Conservation (phyloP, 2,888 invertebrate genomes). For the Caenorhabditis parvicauda region DNA sequence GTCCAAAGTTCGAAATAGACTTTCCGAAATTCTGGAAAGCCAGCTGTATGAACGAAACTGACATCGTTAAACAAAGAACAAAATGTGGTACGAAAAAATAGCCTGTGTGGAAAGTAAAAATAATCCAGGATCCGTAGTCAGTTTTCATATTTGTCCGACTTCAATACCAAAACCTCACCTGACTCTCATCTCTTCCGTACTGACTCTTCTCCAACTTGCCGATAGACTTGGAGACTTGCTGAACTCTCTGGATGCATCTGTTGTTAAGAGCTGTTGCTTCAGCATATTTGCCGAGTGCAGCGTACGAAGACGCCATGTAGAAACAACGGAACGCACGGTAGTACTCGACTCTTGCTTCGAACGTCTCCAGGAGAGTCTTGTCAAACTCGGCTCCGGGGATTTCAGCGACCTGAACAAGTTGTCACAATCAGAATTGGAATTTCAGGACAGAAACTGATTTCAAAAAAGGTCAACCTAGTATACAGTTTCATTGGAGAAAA, state of each 20-base stretch:
- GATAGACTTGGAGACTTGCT: conserved; percentile 14
- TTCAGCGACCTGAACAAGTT: conserved; percentile 18
- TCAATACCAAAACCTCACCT: too few relatives aligned
- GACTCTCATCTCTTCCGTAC: conserved; percentile 20
- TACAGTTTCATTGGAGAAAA: too few relatives aligned
- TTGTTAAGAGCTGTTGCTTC: conserved; percentile 44
- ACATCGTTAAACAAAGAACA: too few relatives aligned
- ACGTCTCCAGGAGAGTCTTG: conserved; percentile 28
- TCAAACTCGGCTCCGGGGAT: conserved; percentile 35
- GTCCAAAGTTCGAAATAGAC: too few relatives aligned
- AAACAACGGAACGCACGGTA: conserved; percentile 43
- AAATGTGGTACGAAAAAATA: too few relatives aligned
- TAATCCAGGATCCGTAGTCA: too few relatives aligned
- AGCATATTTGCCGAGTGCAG: conserved; percentile 22
- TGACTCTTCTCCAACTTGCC: conserved; percentile 22
- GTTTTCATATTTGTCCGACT: too few relatives aligned
- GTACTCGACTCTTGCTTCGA: conserved; percentile 37
- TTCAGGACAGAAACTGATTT: too few relatives aligned
- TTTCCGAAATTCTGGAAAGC: too few relatives aligned
- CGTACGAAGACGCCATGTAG: conserved; percentile 48
- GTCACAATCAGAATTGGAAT: not conserved
- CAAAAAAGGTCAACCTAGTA: too few relatives aligned
- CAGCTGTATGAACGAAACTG: too few relatives aligned
- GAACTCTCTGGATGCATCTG: conserved; percentile 22
- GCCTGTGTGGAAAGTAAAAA: too few relatives aligned